Evolutionary conservation across 2,113 vertebrate genomes (phyloP).

Genomic region (Eudyptes chrysolophus): DNA sequence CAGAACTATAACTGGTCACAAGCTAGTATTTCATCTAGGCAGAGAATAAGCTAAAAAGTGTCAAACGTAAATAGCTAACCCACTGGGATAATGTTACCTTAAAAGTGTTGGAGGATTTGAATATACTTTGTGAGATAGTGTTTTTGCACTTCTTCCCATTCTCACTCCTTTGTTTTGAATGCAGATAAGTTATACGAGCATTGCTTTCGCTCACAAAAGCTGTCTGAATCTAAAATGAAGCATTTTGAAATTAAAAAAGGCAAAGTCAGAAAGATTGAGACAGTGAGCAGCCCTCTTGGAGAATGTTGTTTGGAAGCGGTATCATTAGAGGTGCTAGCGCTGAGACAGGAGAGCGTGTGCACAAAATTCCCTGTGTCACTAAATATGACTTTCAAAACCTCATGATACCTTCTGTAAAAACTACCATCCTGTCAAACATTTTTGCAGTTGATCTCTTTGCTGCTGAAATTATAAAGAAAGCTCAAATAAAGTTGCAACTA

Average conservation of each 20-base stretch:
- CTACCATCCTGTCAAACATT: neutral
- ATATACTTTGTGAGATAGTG: neutral
- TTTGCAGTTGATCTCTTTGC: constrained; percentile 2
- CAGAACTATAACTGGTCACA: neutral
- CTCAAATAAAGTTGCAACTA: neutral
- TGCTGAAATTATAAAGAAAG: constrained; percentile 8
- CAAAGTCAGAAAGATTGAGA: neutral
- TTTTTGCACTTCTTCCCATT: neutral
- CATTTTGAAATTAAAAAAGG: neutral
- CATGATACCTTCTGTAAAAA: neutral
- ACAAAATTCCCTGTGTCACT: neutral
- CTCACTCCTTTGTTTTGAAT: constrained; percentile 24
- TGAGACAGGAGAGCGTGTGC: neutral
- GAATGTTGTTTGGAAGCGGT: neutral
- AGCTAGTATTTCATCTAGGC: neutral
- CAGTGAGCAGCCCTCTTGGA: neutral
- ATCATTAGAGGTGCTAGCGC: neutral
- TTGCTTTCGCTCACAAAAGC: neutral
- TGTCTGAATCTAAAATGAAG: neutral
- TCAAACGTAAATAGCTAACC: constrained; percentile 2
- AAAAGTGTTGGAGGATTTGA: neutral
- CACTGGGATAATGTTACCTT: neutral
- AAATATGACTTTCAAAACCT: constrained; percentile 23
- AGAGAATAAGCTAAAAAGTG: neutral
- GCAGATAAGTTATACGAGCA: neutral